Conservation (phyloP, 64 coral and sea anemone genomes). For the Hydrozoanthus tunicans region DNA sequence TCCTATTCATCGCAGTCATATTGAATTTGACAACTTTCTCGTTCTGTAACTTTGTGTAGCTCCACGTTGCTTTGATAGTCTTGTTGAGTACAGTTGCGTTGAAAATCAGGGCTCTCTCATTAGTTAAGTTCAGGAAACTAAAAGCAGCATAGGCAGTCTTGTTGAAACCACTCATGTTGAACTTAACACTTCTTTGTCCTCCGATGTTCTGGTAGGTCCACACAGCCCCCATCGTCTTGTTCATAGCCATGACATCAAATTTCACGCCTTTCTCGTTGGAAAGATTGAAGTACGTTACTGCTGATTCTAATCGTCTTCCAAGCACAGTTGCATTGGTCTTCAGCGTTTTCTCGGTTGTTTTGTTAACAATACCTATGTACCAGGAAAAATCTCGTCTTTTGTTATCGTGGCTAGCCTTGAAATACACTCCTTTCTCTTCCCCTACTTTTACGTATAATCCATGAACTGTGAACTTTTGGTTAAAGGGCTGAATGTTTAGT, state of each 20-base stretch:
- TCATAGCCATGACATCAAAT: slow-evolving; percentile 63
- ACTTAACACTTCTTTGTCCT: slow-evolving; percentile 57
- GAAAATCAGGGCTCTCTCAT: slow-evolving; percentile 59
- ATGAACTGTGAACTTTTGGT: slow-evolving; percentile 78
- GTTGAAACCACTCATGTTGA: slow-evolving; percentile 72
- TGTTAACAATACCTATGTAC: slow-evolving; percentile 82
- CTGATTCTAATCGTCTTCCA: slow-evolving; percentile 63
- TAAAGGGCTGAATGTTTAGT: slow-evolving; percentile 56
- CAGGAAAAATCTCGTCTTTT: slow-evolving; percentile 76
- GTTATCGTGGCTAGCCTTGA: slow-evolving; percentile 88
- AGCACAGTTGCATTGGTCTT: slow-evolving; percentile 85
- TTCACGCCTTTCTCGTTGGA: slow-evolving; percentile 76
- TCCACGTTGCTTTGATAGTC: slow-evolving; percentile 67
- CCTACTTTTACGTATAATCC: slow-evolving; percentile 60
- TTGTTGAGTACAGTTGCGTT: slow-evolving; percentile 69
- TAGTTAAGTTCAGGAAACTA: slow-evolving; percentile 46
- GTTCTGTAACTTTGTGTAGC: slow-evolving; percentile 50
- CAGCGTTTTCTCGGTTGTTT: slow-evolving; percentile 71
- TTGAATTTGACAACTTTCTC: slow-evolving; percentile 76
- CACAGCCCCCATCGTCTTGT: slow-evolving; percentile 58
- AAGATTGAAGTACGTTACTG: slow-evolving; percentile 67
- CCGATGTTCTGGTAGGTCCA: slow-evolving; percentile 59
- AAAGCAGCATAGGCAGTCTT: slow-evolving; percentile 50
- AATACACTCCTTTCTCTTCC: slow-evolving; percentile 78
- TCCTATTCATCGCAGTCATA: slow-evolving; percentile 58